Base-by-base conservation (phyloP, 1,140 invertebrate species). In the Pseudomyrmex pallidus region DNA sequence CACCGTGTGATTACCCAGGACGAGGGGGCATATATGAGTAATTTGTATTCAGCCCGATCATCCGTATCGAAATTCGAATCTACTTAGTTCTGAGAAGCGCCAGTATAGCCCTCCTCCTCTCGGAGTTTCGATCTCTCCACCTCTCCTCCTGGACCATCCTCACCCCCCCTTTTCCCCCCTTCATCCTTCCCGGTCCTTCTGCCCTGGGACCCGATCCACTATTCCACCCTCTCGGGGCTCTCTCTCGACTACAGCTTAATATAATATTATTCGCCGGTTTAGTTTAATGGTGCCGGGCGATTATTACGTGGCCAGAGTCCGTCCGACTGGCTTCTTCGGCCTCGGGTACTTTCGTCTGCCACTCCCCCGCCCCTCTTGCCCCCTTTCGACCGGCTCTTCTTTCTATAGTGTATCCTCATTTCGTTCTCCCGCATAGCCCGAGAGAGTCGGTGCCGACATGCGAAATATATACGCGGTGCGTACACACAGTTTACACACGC, bases 1-100 rank as follows among this genome's bases (percentile, higher is more conserved):
- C 92, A 94, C 93, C 93, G 94, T 94, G 93, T 94, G 93, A 94
- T 94, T 94, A 94, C 92, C 90, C 90, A 56, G 78, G 82, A 87
- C 89, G 88, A 90, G 91, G 90, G 88, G 92, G 91, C 89, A 94
- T 92, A 94, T 94, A 94, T 93, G 93, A 94, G 94, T 94, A 94
- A 94, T 94, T 94, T 94, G 94, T 94, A 94, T 94, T 94, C 94
- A 94, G 93, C 93, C 92, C 92, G 94, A 94, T 94, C 93, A 94
- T 94, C 93, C 94, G 93, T 94, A 94, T 94, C 94, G 93, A 94
- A 94, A 94, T 94, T 94, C 94, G 92, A 94, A 94, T 94, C 94
- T 94, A 94, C 94, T 94, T 94, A 94, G 94, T 94, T 94, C 94
- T 94, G 92, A 94, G 93, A 94, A 94, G 91, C 88, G 77, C 56